A percentile compares a stretch with the other conserved stretches of the same genome.
Evolutionary conservation across 2,888 invertebrate species (phyloP).

Genomic region (Operophtera brumata): DNA sequence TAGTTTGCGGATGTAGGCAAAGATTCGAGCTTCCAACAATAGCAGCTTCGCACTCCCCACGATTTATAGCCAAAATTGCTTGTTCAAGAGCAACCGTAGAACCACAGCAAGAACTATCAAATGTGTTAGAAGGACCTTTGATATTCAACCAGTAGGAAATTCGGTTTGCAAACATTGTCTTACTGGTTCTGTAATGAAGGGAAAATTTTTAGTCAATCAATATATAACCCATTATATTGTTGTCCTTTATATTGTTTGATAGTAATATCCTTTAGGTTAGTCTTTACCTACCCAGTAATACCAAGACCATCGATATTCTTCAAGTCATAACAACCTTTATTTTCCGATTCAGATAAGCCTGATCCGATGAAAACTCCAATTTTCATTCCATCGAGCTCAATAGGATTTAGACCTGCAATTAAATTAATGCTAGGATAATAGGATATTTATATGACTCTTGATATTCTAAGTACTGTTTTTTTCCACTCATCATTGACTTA

Average conservation of each 20-base stretch:
- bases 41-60: constrained; percentile 65
- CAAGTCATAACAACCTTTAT: constrained; percentile 51
- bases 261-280: no score
- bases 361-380: constrained; percentile 58
- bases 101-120: constrained; percentile 48
- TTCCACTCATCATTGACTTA: not conserved
- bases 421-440: no score
- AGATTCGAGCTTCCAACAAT: constrained; percentile 77
- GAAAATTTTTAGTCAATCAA: not conserved
- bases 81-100: constrained; percentile 45
- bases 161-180: constrained; percentile 53
- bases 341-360: constrained; percentile 80
- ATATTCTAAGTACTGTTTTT: not conserved
- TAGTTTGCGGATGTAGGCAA: constrained; percentile 57
- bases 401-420: constrained; percentile 78
- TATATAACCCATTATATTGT: not conserved
- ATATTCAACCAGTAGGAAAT: constrained; percentile 56
- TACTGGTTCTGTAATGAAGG: constrained; percentile 36
- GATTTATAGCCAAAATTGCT: constrained; percentile 43
- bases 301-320: constrained; percentile 25
- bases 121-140: constrained; percentile 50
- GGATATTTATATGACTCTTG: not conserved
- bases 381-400: constrained; percentile 65
- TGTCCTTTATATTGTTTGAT: no score
- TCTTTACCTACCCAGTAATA: constrained; percentile 30